Conservation (phyloP, 1,140 invertebrate genomes). For the Dolichoris vasculosae region DNA sequence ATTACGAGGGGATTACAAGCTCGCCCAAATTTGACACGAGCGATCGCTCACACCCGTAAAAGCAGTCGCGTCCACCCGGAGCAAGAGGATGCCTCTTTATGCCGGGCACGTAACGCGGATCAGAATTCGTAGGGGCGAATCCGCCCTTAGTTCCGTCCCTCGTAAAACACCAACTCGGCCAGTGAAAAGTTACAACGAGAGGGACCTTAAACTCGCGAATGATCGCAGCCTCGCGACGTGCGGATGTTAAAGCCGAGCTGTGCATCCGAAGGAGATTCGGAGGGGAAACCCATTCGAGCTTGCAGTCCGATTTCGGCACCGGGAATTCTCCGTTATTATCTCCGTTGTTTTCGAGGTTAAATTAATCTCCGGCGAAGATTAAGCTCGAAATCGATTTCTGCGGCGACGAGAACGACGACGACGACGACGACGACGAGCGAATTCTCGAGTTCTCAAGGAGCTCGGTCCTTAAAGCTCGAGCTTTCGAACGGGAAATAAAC, state of each 20-base stretch:
- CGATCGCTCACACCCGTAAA: neutral
- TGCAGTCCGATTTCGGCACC: neutral
- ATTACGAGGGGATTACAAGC: no score
- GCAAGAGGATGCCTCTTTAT: neutral
- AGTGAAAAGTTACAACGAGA: neutral
- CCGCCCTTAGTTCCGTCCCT: neutral
- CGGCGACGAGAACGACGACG: no score
- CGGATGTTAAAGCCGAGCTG: neutral
- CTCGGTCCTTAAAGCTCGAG: no score
- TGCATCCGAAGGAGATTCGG: neutral
- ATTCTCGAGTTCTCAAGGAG: no score
- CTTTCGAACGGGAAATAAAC: no score
- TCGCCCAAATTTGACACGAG: neutral
- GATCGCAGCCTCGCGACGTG: neutral
- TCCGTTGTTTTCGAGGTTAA: no score
- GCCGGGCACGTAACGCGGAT: constrained; percentile 22
- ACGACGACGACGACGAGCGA: no score
- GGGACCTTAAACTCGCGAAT: neutral
- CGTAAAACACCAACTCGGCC: neutral
- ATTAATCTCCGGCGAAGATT: no score
- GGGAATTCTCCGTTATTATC: neutral
- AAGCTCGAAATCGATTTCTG: no score
- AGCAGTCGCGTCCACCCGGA: neutral
- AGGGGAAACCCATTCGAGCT: neutral
- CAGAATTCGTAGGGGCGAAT: neutral